Percentiles rank a stretch among this genome's conserved stretches.
Conservation (phyloP, 2,113 vertebrate genomes). For the Calcarius ornatus region DNA sequence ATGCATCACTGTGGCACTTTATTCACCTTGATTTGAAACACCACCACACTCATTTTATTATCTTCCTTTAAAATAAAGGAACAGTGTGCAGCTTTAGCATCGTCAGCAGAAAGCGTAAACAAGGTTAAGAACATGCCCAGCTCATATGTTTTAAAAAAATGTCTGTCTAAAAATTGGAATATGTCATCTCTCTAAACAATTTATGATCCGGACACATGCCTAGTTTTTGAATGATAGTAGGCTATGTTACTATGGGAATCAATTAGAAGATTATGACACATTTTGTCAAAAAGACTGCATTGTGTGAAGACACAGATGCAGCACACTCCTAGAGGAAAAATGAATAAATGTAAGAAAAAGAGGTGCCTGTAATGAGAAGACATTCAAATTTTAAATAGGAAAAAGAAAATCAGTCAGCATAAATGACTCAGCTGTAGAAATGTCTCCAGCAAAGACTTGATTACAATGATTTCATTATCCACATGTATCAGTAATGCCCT, state of each 20-base stretch:
- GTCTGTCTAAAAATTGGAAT: background rate
- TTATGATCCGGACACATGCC: background rate
- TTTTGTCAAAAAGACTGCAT: conserved; percentile 18
- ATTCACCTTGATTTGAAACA: conserved; percentile 72
- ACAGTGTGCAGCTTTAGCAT: background rate
- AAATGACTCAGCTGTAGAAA: background rate
- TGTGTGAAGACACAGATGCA: background rate
- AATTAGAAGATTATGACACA: conserved; percentile 10
- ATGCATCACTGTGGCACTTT: conserved; percentile 58
- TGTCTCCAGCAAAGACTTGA: background rate
- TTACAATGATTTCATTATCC: conserved; percentile 26
- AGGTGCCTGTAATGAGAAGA: background rate
- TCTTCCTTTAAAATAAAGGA: conserved; percentile 56
- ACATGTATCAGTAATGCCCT: background rate
- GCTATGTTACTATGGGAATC: background rate
- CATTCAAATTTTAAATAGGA: background rate
- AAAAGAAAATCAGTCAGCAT: background rate
- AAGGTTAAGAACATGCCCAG: conserved; percentile 4
- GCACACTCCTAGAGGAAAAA: background rate
- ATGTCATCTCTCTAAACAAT: background rate
- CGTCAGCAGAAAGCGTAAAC: conserved; percentile 60
- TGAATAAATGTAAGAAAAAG: background rate
- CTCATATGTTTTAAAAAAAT: background rate
- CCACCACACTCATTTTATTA: conserved; percentile 61
- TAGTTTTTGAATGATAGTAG: background rate